Conservation (phyloP, 2,888 invertebrate species). For the Coleophora deauratella region DNA sequence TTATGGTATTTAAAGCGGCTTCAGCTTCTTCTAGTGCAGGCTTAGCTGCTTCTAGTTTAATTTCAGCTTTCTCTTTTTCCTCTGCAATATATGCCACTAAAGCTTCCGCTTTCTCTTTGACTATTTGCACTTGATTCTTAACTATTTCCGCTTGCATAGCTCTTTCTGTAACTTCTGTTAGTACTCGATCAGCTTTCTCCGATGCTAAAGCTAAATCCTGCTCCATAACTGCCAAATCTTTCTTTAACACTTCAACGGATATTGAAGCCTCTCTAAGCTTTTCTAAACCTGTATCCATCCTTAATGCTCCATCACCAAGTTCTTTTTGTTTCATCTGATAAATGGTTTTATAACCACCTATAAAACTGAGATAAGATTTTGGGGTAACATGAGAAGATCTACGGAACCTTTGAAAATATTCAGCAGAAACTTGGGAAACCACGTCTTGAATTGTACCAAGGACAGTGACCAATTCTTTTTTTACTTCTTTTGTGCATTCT, state of each 20-base stretch:
- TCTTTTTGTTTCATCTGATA: slow-evolving; percentile 92
- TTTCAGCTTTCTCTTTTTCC: slow-evolving; percentile 93
- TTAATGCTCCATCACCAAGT: slow-evolving; percentile 88
- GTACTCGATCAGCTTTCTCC: slow-evolving; percentile 90
- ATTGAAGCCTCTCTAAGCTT: slow-evolving; percentile 96
- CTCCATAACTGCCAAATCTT: slow-evolving; percentile 95
- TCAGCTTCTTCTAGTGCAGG: slow-evolving; percentile 97
- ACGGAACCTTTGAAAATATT: slow-evolving; percentile 93
- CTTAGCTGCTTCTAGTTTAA: slow-evolving; percentile 95
- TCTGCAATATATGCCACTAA: slow-evolving; percentile 89
- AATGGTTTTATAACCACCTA: slow-evolving; percentile 95
- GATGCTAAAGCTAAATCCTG: slow-evolving; percentile 94
- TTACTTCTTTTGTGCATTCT: slow-evolving; percentile 88
- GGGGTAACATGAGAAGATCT: slow-evolving; percentile 97
- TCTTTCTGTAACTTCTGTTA: slow-evolving; percentile 92
- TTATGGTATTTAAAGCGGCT: slow-evolving; percentile 94
- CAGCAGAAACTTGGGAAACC: slow-evolving; percentile 87
- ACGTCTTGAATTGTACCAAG: slow-evolving; percentile 96
- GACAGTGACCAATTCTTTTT: slow-evolving; percentile 89
- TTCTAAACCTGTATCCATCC: slow-evolving; percentile 97
- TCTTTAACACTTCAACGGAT: slow-evolving; percentile 92
- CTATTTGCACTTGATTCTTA: slow-evolving; percentile 95
- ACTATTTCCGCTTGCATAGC: slow-evolving; percentile 97
- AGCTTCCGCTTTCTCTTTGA: slow-evolving; percentile 95
- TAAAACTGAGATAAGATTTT: slow-evolving; percentile 96